Percentiles rank a stretch among this genome's conserved stretches.
These are phyloP conservation scores for Lacerta agilis DNA, from an alignment of 2,797 vertebrate genomes.

Conservation along the genomic window DNA sequence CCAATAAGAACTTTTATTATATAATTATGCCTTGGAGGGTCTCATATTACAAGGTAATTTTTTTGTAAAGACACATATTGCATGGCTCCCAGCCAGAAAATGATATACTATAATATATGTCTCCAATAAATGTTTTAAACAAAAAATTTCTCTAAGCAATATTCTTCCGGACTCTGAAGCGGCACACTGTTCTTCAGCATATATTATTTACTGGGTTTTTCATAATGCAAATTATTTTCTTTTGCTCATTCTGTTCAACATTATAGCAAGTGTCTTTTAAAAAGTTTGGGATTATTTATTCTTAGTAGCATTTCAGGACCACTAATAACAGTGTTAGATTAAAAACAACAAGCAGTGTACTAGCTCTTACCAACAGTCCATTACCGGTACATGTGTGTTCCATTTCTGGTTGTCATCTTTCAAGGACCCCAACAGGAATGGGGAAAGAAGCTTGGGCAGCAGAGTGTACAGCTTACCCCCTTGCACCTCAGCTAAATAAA, in stretches of 20 bases:
- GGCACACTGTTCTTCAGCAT: conserved; percentile 69
- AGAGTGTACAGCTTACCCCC: neutral
- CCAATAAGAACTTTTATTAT: conserved; percentile 87
- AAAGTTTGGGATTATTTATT: conserved; percentile 64
- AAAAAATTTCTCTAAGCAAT: conserved; percentile 80
- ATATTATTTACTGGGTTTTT: conserved; percentile 79
- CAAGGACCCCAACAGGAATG: neutral
- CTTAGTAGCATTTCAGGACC: neutral
- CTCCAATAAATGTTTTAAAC: conserved; percentile 86
- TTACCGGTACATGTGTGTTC: neutral
- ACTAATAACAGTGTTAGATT: neutral
- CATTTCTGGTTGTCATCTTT: neutral
- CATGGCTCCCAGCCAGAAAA: conserved; percentile 84
- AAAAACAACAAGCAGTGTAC: neutral
- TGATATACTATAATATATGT: conserved; percentile 85
- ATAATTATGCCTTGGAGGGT: conserved; percentile 85
- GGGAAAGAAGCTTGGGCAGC: neutral
- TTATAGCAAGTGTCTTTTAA: conserved; percentile 61
- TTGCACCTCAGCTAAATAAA: no score
- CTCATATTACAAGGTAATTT: conserved; percentile 85
- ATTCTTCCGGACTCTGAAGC: conserved; percentile 70
- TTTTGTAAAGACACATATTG: conserved; percentile 85
- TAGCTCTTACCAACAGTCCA: neutral
- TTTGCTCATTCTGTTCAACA: conserved; percentile 61
- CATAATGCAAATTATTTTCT: conserved; percentile 77